These are phyloP conservation scores for Hyphantria cunea DNA, from an alignment of 1,140 invertebrate species.

Conservation along the genomic window DNA sequence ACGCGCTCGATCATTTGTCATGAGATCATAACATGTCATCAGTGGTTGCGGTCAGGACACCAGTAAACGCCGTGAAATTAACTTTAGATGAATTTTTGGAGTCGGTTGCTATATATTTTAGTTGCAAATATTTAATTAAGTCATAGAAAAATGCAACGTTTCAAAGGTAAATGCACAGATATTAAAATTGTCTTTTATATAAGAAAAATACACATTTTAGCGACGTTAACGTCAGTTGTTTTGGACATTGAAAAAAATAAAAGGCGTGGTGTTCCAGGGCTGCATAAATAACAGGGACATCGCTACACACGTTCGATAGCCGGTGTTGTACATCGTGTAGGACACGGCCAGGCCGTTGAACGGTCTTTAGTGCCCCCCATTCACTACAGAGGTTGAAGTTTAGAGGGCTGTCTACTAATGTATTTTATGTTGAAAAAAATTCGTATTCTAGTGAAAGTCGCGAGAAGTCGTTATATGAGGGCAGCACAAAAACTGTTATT, in stretches of 20 bases:
- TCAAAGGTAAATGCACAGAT: neutral
- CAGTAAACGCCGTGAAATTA: slow-evolving; percentile 59
- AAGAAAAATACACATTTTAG: slow-evolving; percentile 6
- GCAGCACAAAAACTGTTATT: too few species aligned
- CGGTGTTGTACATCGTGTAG: slow-evolving; percentile 54
- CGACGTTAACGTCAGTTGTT: slow-evolving; percentile 20
- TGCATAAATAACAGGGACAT: slow-evolving; percentile 56
- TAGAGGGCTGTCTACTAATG: slow-evolving; percentile 40
- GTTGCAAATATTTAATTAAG: neutral
- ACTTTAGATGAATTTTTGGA: slow-evolving; percentile 58
- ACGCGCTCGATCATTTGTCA: slow-evolving; percentile 40
- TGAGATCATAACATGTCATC: slow-evolving; percentile 41
- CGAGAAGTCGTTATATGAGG: too few species aligned
- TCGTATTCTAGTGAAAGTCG: too few species aligned
- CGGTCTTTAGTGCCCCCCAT: slow-evolving; percentile 57
- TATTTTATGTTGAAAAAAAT: neutral
- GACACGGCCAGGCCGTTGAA: slow-evolving; percentile 54
- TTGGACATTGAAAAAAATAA: slow-evolving; percentile 8
- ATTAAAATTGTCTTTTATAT: neutral
- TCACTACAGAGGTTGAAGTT: slow-evolving; percentile 42
- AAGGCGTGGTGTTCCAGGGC: slow-evolving; percentile 30
- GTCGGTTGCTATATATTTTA: slow-evolving; percentile 3
- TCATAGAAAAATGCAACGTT: too few species aligned
- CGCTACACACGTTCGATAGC: slow-evolving; percentile 21
- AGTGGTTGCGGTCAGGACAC: slow-evolving; percentile 45